A percentile compares a stretch with the other conserved stretches of the same genome.
Evolutionary conservation across 1,140 invertebrate genomes (phyloP).

Genomic region (Anoplophora glabripennis): DNA sequence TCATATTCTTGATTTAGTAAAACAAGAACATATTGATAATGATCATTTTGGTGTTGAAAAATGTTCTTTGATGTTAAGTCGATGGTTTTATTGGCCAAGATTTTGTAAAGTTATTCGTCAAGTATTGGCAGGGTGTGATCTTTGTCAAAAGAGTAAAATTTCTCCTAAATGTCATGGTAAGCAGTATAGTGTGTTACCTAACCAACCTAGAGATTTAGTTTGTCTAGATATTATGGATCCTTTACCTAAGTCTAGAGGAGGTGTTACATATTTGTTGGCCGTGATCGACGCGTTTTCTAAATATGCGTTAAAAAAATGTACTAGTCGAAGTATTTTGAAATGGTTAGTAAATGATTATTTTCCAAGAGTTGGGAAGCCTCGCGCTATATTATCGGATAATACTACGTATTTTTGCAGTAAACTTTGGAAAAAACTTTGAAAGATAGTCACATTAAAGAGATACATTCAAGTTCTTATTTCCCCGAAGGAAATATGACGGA

Average conservation of each 20-base stretch:
- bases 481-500: too few relatives aligned
- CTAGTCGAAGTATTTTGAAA: too few relatives aligned
- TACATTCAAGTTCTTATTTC: too few relatives aligned
- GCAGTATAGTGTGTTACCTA: conserved; percentile 13
- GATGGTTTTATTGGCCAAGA: conserved; percentile 7
- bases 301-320: too few relatives aligned
- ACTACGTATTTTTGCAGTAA: too few relatives aligned
- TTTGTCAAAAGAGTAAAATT: conserved; percentile 22
- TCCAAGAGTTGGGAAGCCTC: too few relatives aligned
- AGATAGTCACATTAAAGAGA: too few relatives aligned
- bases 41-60: too few relatives aligned
- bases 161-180: background rate
- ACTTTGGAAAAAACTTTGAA: too few relatives aligned
- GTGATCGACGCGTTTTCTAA: conserved; percentile 42
- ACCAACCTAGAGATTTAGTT: conserved; percentile 32
- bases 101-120: conserved; percentile 24
- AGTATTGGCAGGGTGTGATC: conserved; percentile 25
- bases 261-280: conserved; percentile 34
- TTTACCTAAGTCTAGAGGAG: conserved; percentile 26
- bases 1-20: background rate
- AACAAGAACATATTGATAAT: background rate
- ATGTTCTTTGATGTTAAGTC: background rate
- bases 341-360: too few relatives aligned
- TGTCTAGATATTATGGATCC: conserved; percentile 39
- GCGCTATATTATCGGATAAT: too few relatives aligned